A percentile compares a stretch with the other conserved stretches of the same genome.
These are phyloP conservation scores for Proales similis DNA, from an alignment of 1,140 invertebrate species.

Conservation along the genomic window DNA sequence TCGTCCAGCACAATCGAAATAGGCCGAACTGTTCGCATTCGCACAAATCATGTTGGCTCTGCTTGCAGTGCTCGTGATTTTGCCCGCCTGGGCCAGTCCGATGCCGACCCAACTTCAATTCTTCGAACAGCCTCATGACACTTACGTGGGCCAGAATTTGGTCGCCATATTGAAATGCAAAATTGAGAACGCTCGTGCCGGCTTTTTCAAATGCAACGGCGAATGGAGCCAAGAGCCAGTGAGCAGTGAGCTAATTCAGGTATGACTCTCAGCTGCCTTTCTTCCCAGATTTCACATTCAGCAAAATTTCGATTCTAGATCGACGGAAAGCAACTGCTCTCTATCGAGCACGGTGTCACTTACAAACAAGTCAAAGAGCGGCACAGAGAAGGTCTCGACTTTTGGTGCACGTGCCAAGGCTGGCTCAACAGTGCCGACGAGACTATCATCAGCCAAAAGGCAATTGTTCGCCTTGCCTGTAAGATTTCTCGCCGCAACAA, in stretches of 20 bases:
- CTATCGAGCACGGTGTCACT: not conserved
- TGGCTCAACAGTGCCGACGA: not conserved
- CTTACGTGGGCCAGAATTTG: not conserved
- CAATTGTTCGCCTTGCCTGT: not conserved
- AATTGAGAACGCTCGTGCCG: conserved; percentile 24
- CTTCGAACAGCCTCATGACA: conserved; percentile 9
- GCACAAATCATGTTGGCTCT: too few species aligned
- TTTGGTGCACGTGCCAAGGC: conserved; percentile 20
- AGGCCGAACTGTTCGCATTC: too few species aligned
- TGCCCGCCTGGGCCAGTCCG: too few species aligned
- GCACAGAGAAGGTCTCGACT: not conserved
- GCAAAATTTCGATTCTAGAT: too few species aligned
- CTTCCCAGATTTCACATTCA: too few species aligned
- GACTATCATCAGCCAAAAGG: not conserved
- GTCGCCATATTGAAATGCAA: conserved; percentile 20
- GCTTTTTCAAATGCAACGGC: conserved; percentile 33
- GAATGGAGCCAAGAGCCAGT: not conserved
- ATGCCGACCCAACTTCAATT: too few species aligned
- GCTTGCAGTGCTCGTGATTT: too few species aligned
- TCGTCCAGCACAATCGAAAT: too few species aligned
- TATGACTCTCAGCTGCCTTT: too few species aligned
- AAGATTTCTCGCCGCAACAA: not conserved
- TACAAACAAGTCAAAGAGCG: not conserved
- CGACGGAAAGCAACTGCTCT: conserved; percentile 13
- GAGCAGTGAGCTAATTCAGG: not conserved